Conservation (phyloP, 1,140 invertebrate species). For the Listronotus bonariensis region DNA sequence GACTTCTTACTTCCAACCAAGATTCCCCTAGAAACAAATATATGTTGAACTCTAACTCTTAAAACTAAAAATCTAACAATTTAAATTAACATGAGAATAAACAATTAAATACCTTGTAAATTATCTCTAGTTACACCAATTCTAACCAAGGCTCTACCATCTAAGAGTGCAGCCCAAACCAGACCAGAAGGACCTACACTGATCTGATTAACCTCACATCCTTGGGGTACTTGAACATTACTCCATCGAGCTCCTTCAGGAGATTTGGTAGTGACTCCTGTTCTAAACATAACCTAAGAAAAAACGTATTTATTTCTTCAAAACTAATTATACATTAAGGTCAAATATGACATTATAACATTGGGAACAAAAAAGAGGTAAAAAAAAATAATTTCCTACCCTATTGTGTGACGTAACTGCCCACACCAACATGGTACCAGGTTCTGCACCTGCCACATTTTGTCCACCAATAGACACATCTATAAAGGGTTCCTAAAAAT, state of each 20-base stretch:
- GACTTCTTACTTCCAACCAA: constrained; percentile 82
- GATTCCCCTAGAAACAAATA: constrained; percentile 59
- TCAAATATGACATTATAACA: too few species aligned
- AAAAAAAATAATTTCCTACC: constrained; percentile 56
- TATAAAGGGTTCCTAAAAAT: constrained; percentile 72
- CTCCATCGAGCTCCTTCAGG: constrained; percentile 87
- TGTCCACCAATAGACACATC: constrained; percentile 86
- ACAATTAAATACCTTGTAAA: constrained; percentile 49
- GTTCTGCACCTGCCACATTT: constrained; percentile 73
- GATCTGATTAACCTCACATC: constrained; percentile 81
- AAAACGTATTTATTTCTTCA: background rate
- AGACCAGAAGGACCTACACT: constrained; percentile 81
- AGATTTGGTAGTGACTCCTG: constrained; percentile 74
- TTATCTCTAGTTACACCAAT: constrained; percentile 59
- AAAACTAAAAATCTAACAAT: background rate
- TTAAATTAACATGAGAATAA: too few species aligned
- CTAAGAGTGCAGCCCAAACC: constrained; percentile 82
- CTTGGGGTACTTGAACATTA: constrained; percentile 71
- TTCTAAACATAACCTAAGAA: constrained; percentile 78
- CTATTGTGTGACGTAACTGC: constrained; percentile 87
- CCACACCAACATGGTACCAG: constrained; percentile 82
- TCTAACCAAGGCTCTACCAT: constrained; percentile 79
- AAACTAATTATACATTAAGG: too few species aligned
- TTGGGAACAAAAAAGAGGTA: too few species aligned
- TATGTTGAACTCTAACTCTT: background rate